Conservation (phyloP, 2,888 invertebrate species). For the Microctonus hyperodae region DNA sequence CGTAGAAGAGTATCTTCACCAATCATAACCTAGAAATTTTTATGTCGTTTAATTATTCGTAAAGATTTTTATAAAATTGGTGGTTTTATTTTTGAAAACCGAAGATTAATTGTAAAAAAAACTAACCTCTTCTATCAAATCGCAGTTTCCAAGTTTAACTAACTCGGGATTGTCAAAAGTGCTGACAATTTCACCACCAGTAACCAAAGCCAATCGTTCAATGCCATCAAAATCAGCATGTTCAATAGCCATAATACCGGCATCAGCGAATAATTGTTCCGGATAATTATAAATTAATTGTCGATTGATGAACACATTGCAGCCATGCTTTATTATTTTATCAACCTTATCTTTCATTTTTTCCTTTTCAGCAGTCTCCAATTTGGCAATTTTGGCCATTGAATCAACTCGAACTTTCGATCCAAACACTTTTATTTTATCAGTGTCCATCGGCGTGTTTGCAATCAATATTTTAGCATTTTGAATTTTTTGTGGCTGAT, state of each 20-base stretch:
- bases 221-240: slow-evolving; percentile 99
- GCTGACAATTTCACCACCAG: slow-evolving; percentile 97
- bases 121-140: slow-evolving; percentile 88
- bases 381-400: slow-evolving; percentile 94
- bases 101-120: background rate
- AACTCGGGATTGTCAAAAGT: slow-evolving; percentile 95
- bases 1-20: slow-evolving; percentile 95
- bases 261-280: slow-evolving; percentile 98
- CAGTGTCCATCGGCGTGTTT: slow-evolving; percentile 99
- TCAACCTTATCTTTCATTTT: slow-evolving; percentile 99
- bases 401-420: slow-evolving; percentile 93
- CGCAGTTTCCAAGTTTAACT: slow-evolving; percentile 93
- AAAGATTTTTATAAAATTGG: background rate
- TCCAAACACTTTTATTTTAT: slow-evolving; percentile 98
- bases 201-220: slow-evolving; percentile 94
- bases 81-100: background rate
- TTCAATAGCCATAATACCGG: slow-evolving; percentile 98
- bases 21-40: slow-evolving; percentile 77
- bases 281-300: slow-evolving; percentile 99
- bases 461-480: slow-evolving; percentile 97
- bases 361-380: slow-evolving; percentile 97
- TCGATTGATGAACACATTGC: slow-evolving; percentile 97
- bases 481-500: slow-evolving; percentile 94
- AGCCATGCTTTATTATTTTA: slow-evolving; percentile 92
- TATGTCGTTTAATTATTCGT: background rate